A percentile compares a stretch with the other conserved stretches of the same genome.
Conservation (phyloP, 2,797 vertebrate genomes). For the Cetoscarus ocellatus region DNA sequence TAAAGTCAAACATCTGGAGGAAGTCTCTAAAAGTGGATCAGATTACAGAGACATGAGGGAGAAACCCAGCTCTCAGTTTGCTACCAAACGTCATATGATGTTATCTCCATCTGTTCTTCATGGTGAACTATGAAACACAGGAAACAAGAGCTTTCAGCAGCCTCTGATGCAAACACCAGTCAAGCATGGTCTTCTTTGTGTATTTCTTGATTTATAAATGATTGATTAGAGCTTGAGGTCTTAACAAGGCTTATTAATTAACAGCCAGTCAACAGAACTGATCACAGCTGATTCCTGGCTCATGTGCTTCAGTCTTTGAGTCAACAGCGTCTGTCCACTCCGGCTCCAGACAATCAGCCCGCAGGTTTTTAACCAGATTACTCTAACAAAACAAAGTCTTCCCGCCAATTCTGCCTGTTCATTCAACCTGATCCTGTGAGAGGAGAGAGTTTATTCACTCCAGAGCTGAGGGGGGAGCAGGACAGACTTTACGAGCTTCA, state of each 20-base stretch:
- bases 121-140: constrained; percentile 17
- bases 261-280: background rate
- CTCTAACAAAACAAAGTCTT: constrained; percentile 26
- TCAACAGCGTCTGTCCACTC: background rate
- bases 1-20: constrained; percentile 21
- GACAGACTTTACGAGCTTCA: too few relatives aligned
- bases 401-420: constrained; percentile 17
- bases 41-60: constrained; percentile 5
- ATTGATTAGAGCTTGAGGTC: background rate
- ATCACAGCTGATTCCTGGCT: background rate
- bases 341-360: constrained; percentile 10
- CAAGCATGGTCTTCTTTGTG: background rate
- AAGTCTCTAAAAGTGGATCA: constrained; percentile 6
- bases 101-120: constrained; percentile 23
- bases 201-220: background rate
- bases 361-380: constrained; percentile 32
- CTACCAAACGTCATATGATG: constrained; percentile 1
- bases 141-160: background rate
- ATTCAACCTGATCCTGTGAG: background rate
- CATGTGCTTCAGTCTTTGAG: background rate
- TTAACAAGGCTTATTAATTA: background rate
- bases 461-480: background rate
- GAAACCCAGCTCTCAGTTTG: constrained; percentile 6
- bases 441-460: background rate
- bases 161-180: background rate